These are phyloP conservation scores for Drosophila trichaetosa DNA, from an alignment of 2,888 invertebrate genomes.

Conservation along the genomic window DNA sequence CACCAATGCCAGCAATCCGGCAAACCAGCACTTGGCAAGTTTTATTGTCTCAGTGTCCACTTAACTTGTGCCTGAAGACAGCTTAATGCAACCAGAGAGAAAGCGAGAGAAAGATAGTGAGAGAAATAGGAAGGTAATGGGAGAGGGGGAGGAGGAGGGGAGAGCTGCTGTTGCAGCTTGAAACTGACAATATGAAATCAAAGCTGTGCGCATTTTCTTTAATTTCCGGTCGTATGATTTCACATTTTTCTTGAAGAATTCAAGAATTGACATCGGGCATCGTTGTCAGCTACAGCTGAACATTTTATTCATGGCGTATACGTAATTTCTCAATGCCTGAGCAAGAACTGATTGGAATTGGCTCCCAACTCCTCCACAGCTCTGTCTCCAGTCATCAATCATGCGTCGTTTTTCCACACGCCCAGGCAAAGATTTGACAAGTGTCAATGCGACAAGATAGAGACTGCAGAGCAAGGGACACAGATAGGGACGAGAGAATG, in stretches of 20 bases:
- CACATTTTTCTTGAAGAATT: conserved; percentile 48
- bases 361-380: conserved; percentile 29
- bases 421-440: conserved; percentile 75
- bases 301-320: conserved; percentile 66
- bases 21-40: conserved; percentile 69
- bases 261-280: conserved; percentile 12
- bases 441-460: conserved; percentile 72
- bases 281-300: conserved; percentile 54
- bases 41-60: conserved; percentile 78
- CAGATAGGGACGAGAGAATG: background rate
- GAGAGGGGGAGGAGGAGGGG: background rate
- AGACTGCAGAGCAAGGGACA: conserved; percentile 14
- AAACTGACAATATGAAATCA: conserved; percentile 62
- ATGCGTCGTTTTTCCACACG: conserved; percentile 76
- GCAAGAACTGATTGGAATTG: conserved; percentile 66
- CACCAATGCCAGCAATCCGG: conserved; percentile 33
- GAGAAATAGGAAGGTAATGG: background rate
- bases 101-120: background rate
- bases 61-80: conserved; percentile 73
- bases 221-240: conserved; percentile 74
- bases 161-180: conserved; percentile 14
- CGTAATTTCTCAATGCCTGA: conserved; percentile 63
- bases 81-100: conserved; percentile 53
- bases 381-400: conserved; percentile 77
- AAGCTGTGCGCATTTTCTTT: conserved; percentile 72